Conservation (phyloP, 1,140 invertebrate genomes). For the Drosophila subobscura region DNA sequence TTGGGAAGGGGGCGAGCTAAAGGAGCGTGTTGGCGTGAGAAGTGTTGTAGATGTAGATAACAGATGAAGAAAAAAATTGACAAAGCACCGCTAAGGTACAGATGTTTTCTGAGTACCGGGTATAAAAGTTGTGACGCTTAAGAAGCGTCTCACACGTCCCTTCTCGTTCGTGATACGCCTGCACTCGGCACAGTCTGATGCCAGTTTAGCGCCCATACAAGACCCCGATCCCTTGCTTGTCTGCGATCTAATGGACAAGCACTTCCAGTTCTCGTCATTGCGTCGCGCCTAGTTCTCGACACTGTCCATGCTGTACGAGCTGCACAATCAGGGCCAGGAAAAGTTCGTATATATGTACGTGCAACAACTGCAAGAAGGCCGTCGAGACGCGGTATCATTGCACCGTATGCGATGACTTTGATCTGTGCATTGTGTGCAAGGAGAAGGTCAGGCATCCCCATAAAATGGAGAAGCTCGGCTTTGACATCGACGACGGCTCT, state of each 20-base stretch:
- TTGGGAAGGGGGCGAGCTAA: no score
- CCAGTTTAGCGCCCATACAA: conserved; percentile 94
- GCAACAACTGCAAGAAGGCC: conserved; percentile 97
- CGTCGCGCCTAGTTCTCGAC: conserved; percentile 97
- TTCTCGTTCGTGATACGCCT: conserved; percentile 95
- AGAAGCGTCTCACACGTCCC: no score
- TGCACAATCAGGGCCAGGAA: conserved; percentile 99
- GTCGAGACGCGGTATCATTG: conserved; percentile 99
- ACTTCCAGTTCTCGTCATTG: conserved; percentile 99
- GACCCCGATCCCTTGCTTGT: conserved; percentile 97
- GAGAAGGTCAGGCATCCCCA: conserved; percentile 97
- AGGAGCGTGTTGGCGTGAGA: no score
- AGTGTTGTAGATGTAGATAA: no score
- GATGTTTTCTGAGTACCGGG: no score
- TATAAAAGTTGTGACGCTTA: no score
- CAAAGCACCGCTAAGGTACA: no score
- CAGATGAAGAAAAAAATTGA: no score
- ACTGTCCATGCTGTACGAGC: conserved; percentile 98
- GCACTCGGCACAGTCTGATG: conserved; percentile 96
- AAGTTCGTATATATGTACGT: conserved; percentile 99
- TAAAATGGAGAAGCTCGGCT: conserved; percentile 98
- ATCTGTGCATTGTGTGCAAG: conserved; percentile 97
- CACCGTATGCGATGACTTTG: conserved; percentile 99
- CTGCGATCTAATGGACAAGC: conserved; percentile 99
- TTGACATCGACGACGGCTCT: conserved; percentile 97